These are phyloP conservation scores for Drosophila asahinai DNA, from an alignment of 1,140 invertebrate genomes.

Conservation along the genomic window DNA sequence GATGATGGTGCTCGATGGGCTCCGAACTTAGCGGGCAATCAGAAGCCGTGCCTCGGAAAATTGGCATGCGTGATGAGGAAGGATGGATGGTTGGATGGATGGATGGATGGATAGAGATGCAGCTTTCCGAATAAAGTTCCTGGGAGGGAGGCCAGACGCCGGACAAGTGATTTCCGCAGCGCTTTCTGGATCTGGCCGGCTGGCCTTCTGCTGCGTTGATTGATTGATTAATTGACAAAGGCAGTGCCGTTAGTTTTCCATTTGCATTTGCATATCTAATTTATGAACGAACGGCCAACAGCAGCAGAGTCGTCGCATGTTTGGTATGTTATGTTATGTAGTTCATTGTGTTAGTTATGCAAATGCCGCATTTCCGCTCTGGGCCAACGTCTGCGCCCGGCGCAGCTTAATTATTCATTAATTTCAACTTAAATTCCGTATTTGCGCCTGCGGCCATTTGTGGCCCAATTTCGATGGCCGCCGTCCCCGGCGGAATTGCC, in stretches of 20 bases:
- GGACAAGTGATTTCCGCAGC: conserved; percentile 72
- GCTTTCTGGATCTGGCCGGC: conserved; percentile 46
- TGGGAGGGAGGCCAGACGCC: conserved; percentile 14
- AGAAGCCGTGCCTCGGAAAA: conserved; percentile 56
- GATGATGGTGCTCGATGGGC: conserved; percentile 38
- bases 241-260: conserved; percentile 75
- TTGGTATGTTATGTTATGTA: conserved; percentile 32
- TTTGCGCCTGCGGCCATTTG: conserved; percentile 48
- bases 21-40: conserved; percentile 68
- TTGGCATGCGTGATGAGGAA: conserved; percentile 63
- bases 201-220: conserved; percentile 59
- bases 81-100: conserved; percentile 8
- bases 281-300: conserved; percentile 22
- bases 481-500: conserved; percentile 17
- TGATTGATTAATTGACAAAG: conserved; percentile 84
- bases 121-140: conserved; percentile 14
- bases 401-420: conserved; percentile 80
- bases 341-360: conserved; percentile 81
- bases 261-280: conserved; percentile 76
- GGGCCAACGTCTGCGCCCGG: conserved; percentile 36
- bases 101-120: conserved; percentile 6
- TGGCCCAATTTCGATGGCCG: conserved; percentile 52
- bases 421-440: conserved; percentile 76
- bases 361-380: conserved; percentile 73
- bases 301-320: conserved; percentile 40